These are phyloP conservation scores for Galeopterus variegatus DNA, from an alignment of 2,113 vertebrate genomes.

Conservation along the genomic window DNA sequence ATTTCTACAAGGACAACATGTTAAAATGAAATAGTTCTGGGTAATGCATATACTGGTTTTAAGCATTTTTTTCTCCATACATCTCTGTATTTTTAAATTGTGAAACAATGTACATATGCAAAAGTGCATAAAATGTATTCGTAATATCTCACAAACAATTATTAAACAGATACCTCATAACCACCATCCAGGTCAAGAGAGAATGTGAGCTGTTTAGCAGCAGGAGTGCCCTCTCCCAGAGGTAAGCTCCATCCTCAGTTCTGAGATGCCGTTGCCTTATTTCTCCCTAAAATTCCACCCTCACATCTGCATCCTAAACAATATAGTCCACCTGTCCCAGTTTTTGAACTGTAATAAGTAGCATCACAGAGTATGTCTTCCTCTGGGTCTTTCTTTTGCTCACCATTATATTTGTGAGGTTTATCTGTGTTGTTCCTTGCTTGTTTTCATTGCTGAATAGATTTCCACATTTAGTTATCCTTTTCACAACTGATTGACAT, in stretches of 20 bases:
- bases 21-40: conserved; percentile 42
- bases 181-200: not conserved
- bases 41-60: not conserved
- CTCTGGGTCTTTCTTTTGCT: not conserved
- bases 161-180: not conserved
- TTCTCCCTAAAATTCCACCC: not conserved
- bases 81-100: not conserved
- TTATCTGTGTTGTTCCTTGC: not conserved
- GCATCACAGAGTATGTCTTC: fast-evolving
- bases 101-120: not conserved
- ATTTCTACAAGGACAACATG: not conserved
- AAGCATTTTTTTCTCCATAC: not conserved
- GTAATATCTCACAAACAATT: not conserved
- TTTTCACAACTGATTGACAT: not conserved
- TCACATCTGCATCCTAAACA: not conserved
- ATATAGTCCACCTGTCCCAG: too few species aligned
- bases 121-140: not conserved
- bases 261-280: not conserved
- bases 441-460: not conserved
- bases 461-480: not conserved
- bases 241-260: not conserved
- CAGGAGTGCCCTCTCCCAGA: too few species aligned
- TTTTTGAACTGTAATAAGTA: not conserved
- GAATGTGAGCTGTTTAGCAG: not conserved
- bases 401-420: not conserved